These are phyloP conservation scores for Mesoclemmys tuberculata DNA, from an alignment of 2,113 vertebrate genomes.

Conservation along the genomic window DNA sequence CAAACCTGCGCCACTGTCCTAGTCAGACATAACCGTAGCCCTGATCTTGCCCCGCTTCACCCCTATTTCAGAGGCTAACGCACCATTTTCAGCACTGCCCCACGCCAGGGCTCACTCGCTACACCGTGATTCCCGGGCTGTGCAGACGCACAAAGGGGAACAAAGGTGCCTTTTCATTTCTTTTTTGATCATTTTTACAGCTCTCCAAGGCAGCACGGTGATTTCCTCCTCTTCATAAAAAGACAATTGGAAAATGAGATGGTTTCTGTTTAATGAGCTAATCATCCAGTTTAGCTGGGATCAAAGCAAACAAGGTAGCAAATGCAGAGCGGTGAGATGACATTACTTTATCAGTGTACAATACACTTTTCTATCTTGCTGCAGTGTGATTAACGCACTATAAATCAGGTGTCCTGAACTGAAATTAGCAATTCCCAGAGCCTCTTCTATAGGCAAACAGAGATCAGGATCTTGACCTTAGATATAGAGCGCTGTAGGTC, in stretches of 20 bases:
- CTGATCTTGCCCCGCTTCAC: background rate
- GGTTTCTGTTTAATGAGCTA: conserved; percentile 69
- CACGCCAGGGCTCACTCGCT: background rate
- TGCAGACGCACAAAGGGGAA: background rate
- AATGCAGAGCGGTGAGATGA: conserved; percentile 41
- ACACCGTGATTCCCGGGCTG: background rate
- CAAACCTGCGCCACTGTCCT: background rate
- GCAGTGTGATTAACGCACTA: background rate
- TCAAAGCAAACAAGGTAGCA: conserved; percentile 61
- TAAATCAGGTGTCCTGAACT: conserved; percentile 19
- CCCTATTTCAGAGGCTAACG: background rate
- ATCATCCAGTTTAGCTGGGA: conserved; percentile 44
- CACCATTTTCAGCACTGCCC: background rate
- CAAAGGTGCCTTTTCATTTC: conserved; percentile 49
- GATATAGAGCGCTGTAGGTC: background rate
- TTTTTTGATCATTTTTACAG: conserved; percentile 40
- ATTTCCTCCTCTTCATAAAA: conserved; percentile 57
- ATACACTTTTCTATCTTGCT: background rate
- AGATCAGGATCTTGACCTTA: background rate
- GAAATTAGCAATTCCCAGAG: conserved; percentile 36
- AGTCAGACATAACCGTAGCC: background rate
- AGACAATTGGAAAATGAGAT: conserved; percentile 74
- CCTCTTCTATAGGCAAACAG: background rate
- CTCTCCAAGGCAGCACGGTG: conserved; percentile 34
- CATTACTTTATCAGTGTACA: conserved; percentile 50